These are phyloP conservation scores for Pedionomus torquatus DNA, from an alignment of 2,113 vertebrate species.

Conservation along the genomic window DNA sequence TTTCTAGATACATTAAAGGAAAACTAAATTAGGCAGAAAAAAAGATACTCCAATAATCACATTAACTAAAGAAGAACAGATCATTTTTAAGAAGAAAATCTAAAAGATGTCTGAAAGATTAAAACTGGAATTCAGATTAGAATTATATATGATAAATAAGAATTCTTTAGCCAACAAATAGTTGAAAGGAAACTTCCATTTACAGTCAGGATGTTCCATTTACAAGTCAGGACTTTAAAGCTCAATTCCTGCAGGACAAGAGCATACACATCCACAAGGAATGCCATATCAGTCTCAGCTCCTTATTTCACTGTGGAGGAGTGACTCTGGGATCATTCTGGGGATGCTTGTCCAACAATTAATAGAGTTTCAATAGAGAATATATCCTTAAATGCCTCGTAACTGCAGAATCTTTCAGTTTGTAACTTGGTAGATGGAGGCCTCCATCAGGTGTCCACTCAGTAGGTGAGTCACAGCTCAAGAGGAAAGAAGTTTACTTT, in stretches of 20 bases:
- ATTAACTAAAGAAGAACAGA: background rate
- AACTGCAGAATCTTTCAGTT: background rate
- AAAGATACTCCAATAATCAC: background rate
- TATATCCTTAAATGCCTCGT: background rate
- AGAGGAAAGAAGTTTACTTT: background rate
- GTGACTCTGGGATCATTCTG: background rate
- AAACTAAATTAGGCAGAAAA: background rate
- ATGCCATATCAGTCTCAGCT: background rate
- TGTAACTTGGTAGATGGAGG: background rate
- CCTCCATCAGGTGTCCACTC: background rate
- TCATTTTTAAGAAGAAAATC: background rate
- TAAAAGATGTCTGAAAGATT: background rate
- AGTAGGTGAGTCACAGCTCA: background rate
- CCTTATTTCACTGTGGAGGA: background rate
- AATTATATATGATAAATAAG: background rate
- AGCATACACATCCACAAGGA: background rate
- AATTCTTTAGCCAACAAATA: background rate
- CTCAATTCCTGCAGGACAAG: background rate
- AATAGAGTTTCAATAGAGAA: background rate
- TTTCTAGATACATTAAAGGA: slow-evolving; percentile 21
- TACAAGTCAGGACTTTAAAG: background rate
- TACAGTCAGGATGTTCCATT: background rate
- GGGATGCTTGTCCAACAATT: background rate
- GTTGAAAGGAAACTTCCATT: background rate
- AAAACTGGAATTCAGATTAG: slow-evolving; percentile 17